Percentiles rank a stretch among this genome's conserved stretches.
phyloP scores from a whole-genome alignment of 1,140 invertebrate species.

The Chlorops oryzae region DNA sequence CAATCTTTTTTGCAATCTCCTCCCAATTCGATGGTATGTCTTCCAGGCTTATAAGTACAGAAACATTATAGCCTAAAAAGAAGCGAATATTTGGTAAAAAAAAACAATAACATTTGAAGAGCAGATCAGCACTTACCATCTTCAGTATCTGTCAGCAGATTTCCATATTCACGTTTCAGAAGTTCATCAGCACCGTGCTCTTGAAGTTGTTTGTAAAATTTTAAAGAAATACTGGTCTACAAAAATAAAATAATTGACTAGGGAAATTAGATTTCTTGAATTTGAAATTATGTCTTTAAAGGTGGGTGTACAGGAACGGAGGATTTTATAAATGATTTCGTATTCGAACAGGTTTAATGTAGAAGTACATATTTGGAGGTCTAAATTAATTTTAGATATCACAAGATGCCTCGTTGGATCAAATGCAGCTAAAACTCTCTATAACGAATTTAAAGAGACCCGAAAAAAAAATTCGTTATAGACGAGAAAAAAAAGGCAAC shows the following conservation, averaged over 20 bases:
- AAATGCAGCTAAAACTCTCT: no score
- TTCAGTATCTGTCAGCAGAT: slow-evolving; percentile 74
- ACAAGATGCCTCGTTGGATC: no score
- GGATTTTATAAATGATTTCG: no score
- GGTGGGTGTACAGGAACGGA: no score
- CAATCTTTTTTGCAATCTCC: slow-evolving; percentile 83
- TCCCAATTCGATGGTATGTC: slow-evolving; percentile 88
- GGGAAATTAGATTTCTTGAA: no score
- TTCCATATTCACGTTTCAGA: slow-evolving; percentile 85
- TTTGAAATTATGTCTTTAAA: no score
- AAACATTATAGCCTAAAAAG: slow-evolving; percentile 83
- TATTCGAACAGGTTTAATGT: no score
- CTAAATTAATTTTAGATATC: background rate
- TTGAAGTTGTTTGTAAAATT: slow-evolving; percentile 98
- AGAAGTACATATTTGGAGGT: background rate
- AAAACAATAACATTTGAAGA: background rate
- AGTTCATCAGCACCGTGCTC: slow-evolving; percentile 97
- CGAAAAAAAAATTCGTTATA: no score
- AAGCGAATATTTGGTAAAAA: background rate
- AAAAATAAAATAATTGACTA: slow-evolving; percentile 39
- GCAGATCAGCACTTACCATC: slow-evolving; percentile 56
- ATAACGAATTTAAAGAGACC: no score
- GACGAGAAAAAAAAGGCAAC: no score
- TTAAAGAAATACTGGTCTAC: slow-evolving; percentile 94
- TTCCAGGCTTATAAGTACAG: slow-evolving; percentile 87